phyloP scores from a whole-genome alignment of 2,888 invertebrate genomes.

The Tipula unca region DNA sequence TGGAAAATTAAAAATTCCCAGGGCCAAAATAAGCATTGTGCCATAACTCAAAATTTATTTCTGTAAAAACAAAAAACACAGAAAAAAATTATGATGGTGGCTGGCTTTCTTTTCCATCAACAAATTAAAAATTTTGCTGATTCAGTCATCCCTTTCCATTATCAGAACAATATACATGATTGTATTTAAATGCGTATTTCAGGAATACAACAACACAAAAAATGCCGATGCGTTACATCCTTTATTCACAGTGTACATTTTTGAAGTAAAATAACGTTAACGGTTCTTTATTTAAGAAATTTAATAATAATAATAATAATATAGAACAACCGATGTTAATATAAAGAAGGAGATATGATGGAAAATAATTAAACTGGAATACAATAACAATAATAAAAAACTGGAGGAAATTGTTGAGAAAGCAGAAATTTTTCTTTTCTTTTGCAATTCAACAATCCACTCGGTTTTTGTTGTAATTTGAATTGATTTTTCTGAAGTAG shows the following conservation, averaged over 20 bases:
- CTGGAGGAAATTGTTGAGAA: not conserved
- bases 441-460: not conserved
- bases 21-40: not conserved
- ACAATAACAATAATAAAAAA: not conserved
- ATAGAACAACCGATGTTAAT: not conserved
- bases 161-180: not conserved
- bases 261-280: not conserved
- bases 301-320: not conserved
- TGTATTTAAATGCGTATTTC: not conserved
- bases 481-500: not conserved
- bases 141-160: not conserved
- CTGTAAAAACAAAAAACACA: not conserved
- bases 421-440: not conserved
- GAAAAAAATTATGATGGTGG: not conserved
- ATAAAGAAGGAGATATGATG: not conserved
- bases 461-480: not conserved
- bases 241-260: not conserved
- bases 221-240: not conserved
- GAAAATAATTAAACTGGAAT: not conserved
- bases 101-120: not conserved
- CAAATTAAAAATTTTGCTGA: not conserved
- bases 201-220: not conserved
- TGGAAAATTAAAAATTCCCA: not conserved
- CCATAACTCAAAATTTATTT: not conserved
- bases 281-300: not conserved